A percentile compares a stretch with the other conserved stretches of the same genome.
phyloP scores from a whole-genome alignment of 1,140 invertebrate species.

The Drusus annulatus region DNA sequence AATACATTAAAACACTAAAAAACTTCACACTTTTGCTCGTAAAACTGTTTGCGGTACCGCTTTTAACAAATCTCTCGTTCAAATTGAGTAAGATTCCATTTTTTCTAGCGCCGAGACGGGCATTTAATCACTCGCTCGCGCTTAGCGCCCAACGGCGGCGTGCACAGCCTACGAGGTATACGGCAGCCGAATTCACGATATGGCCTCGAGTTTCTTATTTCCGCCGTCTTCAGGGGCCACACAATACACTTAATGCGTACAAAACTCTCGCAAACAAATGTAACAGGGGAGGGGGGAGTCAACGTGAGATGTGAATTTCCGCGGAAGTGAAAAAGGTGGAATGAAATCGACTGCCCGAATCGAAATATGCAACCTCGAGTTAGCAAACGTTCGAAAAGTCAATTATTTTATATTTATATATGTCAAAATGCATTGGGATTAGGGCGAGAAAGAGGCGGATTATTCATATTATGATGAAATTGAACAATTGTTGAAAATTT shows the following conservation, averaged over 20 bases:
- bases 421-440: too few species aligned
- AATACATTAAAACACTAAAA: too few species aligned
- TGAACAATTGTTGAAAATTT: too few species aligned
- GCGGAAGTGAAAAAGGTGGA: slow-evolving; percentile 44
- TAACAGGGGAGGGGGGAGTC: slow-evolving; percentile 22
- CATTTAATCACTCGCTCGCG: slow-evolving; percentile 38
- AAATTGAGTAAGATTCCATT: neutral
- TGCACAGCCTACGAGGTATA: slow-evolving; percentile 37
- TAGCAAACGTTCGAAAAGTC: too few species aligned
- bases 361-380: too few species aligned
- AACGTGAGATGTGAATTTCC: neutral
- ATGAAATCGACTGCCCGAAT: too few species aligned
- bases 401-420: too few species aligned
- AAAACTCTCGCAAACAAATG: slow-evolving; percentile 55
- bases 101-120: neutral
- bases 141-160: neutral
- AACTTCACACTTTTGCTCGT: too few species aligned
- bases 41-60: too few species aligned
- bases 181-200: slow-evolving; percentile 50
- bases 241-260: slow-evolving; percentile 46
- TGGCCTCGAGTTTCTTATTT: slow-evolving; percentile 49
- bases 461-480: too few species aligned
- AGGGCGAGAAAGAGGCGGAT: too few species aligned
- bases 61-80: too few species aligned
- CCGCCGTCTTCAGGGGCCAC: neutral